Evolutionary conservation across 1,140 invertebrate genomes (phyloP), one percentile per base, ranked within the genome.

Genomic region (Phocides pigmalion): DNA sequence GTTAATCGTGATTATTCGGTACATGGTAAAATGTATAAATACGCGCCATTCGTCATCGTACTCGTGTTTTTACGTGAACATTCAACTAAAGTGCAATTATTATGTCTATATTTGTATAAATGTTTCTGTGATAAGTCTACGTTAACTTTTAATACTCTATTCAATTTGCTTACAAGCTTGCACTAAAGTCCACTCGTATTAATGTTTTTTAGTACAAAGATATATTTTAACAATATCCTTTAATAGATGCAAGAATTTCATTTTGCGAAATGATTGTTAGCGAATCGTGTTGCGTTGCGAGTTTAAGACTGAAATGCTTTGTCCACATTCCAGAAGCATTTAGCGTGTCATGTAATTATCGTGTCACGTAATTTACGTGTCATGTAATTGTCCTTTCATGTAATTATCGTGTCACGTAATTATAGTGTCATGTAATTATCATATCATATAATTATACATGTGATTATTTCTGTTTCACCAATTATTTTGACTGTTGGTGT

Each of bases 271-370:
- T n/a, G n/a, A n/a, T 0, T 28, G 6, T 28, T 8, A 28, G 6
- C 9, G 25, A 28, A 28, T 28, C 2, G 25, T 28, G 6, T 28
- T 8, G n/a, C n/a, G n/a, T n/a, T n/a, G n/a, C n/a, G n/a, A n/a
- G n/a, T n/a, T n/a, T n/a, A n/a, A 3, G 35, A 41, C 37, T 41
- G 19, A 56, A 56, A 56, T 56, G 51, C 51, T 42, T 56, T 56
- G 22, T 32, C 25, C 5, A 28, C 42, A 46, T 47, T 47, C 46
- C 46, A 25, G n/a, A 25, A 25, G 46, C 46, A 47, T 47, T 47
- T 47, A 47, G 11, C 14, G 5, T 47, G 11, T 25, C 25, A 39
- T 39, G 3, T n/a, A 53, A 32, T 35, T 53, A 20, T 19, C 14
- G 5, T 47, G 11, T 25, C 25, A 39, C 12, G 3, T n/a, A 53